Percentiles rank a stretch among this genome's conserved stretches.
These are phyloP conservation scores for Mamestra brassicae DNA, from an alignment of 2,888 invertebrate species.

Conservation along the genomic window DNA sequence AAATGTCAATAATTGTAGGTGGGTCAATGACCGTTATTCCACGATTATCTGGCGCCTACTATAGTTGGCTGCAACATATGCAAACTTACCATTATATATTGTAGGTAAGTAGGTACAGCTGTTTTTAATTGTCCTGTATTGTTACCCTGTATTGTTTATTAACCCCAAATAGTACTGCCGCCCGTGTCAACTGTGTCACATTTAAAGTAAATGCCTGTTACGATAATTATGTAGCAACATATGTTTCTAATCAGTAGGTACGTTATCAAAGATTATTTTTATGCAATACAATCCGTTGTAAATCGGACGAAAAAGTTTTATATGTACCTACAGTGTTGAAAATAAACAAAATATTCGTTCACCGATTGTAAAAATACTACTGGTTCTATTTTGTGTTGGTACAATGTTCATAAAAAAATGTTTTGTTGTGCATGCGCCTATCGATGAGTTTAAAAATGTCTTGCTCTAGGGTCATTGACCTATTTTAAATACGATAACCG, in stretches of 20 bases:
- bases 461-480: slow-evolving; percentile 35
- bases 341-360: not conserved
- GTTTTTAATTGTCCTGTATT: too few relatives aligned
- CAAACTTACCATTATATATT: too few relatives aligned
- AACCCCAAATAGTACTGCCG: not conserved
- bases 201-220: not conserved
- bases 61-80: too few relatives aligned
- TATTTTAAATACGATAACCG: slow-evolving; percentile 18
- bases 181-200: not conserved
- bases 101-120: too few relatives aligned
- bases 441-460: not conserved
- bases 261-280: slow-evolving; percentile 18
- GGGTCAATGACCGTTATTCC: too few relatives aligned
- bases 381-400: too few relatives aligned
- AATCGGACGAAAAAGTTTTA: too few relatives aligned
- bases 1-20: too few relatives aligned
- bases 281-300: not conserved
- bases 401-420: not conserved
- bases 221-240: slow-evolving; percentile 22
- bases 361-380: not conserved
- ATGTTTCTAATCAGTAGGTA: slow-evolving; percentile 29
- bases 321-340: too few relatives aligned
- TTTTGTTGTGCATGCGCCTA: not conserved
- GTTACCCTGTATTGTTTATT: too few relatives aligned
- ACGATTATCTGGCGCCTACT: too few relatives aligned